Base-by-base conservation (phyloP, 2,888 invertebrate species). In the Tenthredo notha region DNA sequence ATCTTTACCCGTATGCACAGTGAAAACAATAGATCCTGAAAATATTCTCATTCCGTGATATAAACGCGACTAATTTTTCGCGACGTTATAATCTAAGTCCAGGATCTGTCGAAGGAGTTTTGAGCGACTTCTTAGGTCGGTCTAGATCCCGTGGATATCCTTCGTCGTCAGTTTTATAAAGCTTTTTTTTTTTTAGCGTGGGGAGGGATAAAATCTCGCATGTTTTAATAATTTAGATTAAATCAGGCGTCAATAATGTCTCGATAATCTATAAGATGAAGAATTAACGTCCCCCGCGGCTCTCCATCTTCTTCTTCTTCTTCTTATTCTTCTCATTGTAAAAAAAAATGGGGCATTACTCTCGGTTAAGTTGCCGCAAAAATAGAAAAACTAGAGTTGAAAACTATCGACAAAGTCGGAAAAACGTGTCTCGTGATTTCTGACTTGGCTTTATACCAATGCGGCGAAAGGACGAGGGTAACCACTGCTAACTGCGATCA, bases 341-440 rank as follows among this genome's bases (percentile, higher is more conserved):
- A 4, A 33, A 61, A 40, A 61, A n/a, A 50, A 21, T 6, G 47
- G 40, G 33, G 10, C 33, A 61, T 80, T 61, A 40, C 80, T 80
- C 40, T 80, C 3, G 21, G 58, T 47, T 33, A 77, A 40, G 80
- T 33, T 21, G 43, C 15, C 21, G 80, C 40, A 61, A 40, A 61
- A 50, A 47, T 4, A 12, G 5, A 47, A 3, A 37, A 40, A 40
- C 21, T 12, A 40, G 10, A 40, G n/a, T 33, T 21, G n/a, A 80
- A 80, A 80, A 80, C 80, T 80, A 61, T 80, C 40, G 54, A 65
- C 58, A 40, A 58, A 74, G 50, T 84, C 84, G 37, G 25, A 43
- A 84, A 74, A 84, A 84, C 74, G 54, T 74, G 84, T 84, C 84
- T 21, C 74, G 72, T 84, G 84, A 84, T 84, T 84, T 84, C 84